phyloP scores from a whole-genome alignment of 37 sponge, comb jelly and placozoan species.

The Halisarca cf. caerulea region DNA sequence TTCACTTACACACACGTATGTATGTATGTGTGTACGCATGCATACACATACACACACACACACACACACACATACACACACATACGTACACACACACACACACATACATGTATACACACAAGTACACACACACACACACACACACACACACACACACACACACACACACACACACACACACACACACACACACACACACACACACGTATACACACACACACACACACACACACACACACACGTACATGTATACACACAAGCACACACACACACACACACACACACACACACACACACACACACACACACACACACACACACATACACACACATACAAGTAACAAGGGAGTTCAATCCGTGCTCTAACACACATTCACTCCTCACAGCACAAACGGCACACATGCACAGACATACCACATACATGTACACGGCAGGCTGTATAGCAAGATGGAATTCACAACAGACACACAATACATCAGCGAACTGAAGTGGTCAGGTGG shows the following conservation, averaged over 20 bases:
- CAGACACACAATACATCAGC: too few relatives aligned
- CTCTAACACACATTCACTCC: too few relatives aligned
- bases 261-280: background rate
- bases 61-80: too few relatives aligned
- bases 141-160: slow-evolving; percentile 7
- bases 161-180: slow-evolving; percentile 1
- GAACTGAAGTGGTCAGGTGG: too few relatives aligned
- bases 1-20: background rate
- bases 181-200: slow-evolving; percentile 4
- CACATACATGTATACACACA: background rate
- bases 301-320: slow-evolving; percentile 13
- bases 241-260: background rate
- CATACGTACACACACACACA: too few relatives aligned
- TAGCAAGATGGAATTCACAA: too few relatives aligned
- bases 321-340: slow-evolving; percentile 1
- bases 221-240: slow-evolving; percentile 24
- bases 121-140: background rate
- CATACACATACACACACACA: too few relatives aligned
- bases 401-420: too few relatives aligned
- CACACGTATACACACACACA: slow-evolving; percentile 5
- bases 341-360: too few relatives aligned
- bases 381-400: too few relatives aligned
- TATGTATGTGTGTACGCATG: background rate
- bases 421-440: too few relatives aligned
- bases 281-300: slow-evolving; percentile 25